phyloP scores from a whole-genome alignment of 2,113 vertebrate genomes.

The Lampris incognitus region DNA sequence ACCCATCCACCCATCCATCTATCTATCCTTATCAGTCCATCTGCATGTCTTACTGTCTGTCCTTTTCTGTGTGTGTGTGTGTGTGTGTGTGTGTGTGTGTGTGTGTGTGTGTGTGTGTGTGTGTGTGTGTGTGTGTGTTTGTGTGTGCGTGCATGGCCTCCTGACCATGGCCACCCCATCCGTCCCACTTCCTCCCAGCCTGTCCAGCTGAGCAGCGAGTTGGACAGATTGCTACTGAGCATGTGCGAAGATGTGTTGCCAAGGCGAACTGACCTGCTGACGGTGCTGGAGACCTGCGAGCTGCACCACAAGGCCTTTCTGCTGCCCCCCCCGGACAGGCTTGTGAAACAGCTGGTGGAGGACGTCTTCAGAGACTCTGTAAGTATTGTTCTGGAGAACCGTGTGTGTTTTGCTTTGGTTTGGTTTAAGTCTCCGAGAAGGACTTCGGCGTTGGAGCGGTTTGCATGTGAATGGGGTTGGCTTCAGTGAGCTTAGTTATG shows the following conservation, averaged over 20 bases:
- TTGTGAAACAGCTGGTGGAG: constrained; percentile 82
- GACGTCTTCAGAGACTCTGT: constrained; percentile 78
- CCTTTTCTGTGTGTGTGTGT: no score
- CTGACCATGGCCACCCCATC: no score
- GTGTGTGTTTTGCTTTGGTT: background rate
- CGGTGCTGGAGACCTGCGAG: constrained; percentile 82
- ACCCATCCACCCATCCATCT: no score
- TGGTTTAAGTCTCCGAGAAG: background rate
- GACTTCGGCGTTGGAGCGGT: no score
- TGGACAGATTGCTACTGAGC: constrained; percentile 85
- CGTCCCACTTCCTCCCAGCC: constrained; percentile 70
- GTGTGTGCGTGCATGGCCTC: no score
- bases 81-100: no score
- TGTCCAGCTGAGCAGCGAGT: constrained; percentile 81
- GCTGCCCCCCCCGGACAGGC: constrained; percentile 72
- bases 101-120: no score
- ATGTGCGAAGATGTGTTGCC: constrained; percentile 88
- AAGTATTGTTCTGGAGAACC: constrained; percentile 11
- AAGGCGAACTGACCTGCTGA: constrained; percentile 77
- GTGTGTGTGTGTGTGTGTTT: no score
- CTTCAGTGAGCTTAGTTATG: background rate
- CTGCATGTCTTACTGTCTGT: no score
- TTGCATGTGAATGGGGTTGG: background rate
- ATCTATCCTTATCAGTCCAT: no score
- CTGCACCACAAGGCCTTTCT: constrained; percentile 77